Evolutionary conservation across 2,113 vertebrate genomes (phyloP), one percentile per base, ranked within the genome.

Genomic region (Petrocephalus zakoni): DNA sequence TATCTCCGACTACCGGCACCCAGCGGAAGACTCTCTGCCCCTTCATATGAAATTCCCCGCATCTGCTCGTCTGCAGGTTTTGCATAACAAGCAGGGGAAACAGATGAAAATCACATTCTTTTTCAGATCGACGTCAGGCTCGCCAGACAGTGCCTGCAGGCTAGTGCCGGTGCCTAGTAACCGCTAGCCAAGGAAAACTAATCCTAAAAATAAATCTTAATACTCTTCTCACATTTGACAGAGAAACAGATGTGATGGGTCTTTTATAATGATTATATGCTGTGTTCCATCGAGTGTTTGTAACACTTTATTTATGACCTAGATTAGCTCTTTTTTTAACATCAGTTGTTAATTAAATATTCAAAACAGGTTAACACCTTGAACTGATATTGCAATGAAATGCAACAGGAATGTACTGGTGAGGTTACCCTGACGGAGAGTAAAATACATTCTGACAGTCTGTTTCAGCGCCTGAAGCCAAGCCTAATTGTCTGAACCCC

Each of bases 311-410:
- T 55, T 10, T 86, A 55, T 86, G 84, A 56, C 84, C 84, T 86
- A 55, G 47, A 53, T 34, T 49, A 53, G 25, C 29, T 19, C 4
- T 49, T 83, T n/a, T n/a, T 49, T 72, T 46, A 46, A 7, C 49
- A 86, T 86, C 29, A 55, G 51, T 55, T 37, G 25, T 37, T 86
- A 55, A 53, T 55, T 49, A 56, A 86, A 56, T 55, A 55, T 55
- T 86, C 25, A 86, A 86, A 86, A 86, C 84, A 55, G 84, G 55
- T 46, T 42, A 87, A 87, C 22, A 61, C 53, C 56, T 64, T 87
- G 34, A 87, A 87, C 53, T 61, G 56, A 61, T 47, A 87, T 61
- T 64, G 56, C 34, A 87, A 64, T 61, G 37, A 64, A 64, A 21
- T 87, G 19, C 53, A 61, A 46, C 53, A 22, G 37, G 53, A 64